Conservation (phyloP, 2,888 invertebrate species). For the Drosophila neotestacea region DNA sequence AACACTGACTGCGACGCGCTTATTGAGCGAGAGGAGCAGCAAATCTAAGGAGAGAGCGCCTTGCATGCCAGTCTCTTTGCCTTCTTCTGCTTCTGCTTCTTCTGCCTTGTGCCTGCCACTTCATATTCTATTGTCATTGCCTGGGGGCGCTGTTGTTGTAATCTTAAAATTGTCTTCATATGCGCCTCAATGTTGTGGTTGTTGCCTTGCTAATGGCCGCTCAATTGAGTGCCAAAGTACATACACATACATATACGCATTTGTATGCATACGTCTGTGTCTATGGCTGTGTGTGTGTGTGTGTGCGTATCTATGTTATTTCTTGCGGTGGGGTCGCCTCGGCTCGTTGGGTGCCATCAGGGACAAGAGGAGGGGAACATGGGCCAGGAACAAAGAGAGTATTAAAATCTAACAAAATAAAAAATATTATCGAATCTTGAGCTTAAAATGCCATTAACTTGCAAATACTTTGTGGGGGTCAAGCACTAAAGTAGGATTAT, state of each 20-base stretch:
- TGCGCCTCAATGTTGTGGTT: slow-evolving; percentile 45
- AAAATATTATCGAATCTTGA: slow-evolving; percentile 41
- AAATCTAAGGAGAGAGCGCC: slow-evolving; percentile 24
- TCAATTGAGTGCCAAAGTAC: slow-evolving; percentile 80
- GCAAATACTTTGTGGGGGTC: slow-evolving; percentile 46
- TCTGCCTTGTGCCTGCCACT: slow-evolving; percentile 48
- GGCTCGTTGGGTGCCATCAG: slow-evolving; percentile 50
- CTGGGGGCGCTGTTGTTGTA: slow-evolving; percentile 66
- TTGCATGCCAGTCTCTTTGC: slow-evolving; percentile 5
- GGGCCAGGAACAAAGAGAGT: background rate
- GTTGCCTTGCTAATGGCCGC: slow-evolving; percentile 76
- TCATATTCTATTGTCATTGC: slow-evolving; percentile 79
- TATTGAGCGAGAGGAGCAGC: slow-evolving; percentile 52
- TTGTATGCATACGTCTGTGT: slow-evolving; percentile 15
- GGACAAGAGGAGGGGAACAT: slow-evolving; percentile 20
- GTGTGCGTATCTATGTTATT: slow-evolving; percentile 31
- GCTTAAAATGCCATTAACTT: slow-evolving; percentile 48
- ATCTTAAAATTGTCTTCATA: slow-evolving; percentile 79
- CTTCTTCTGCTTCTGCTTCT: slow-evolving; percentile 4
- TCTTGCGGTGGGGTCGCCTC: slow-evolving; percentile 59
- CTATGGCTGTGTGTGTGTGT: slow-evolving; percentile 13
- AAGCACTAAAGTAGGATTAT: slow-evolving; percentile 28
- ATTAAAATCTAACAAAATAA: slow-evolving; percentile 14
- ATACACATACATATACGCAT: slow-evolving; percentile 16
- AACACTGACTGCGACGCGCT: slow-evolving; percentile 34